Base-by-base conservation (phyloP, 2,888 invertebrate species). In the Amphipyra tragopoginis region DNA sequence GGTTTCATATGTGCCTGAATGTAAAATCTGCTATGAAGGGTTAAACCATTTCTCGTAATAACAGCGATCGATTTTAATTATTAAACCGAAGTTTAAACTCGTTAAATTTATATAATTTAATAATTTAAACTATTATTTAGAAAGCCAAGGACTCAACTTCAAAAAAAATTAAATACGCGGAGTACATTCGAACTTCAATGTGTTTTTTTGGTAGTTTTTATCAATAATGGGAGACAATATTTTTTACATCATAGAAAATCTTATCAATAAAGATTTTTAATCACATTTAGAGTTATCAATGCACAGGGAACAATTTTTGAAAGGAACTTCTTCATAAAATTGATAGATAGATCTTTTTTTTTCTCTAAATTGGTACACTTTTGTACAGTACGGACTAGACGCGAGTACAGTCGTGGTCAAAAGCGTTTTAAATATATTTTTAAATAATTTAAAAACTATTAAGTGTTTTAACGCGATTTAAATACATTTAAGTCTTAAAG, bases 331-430 rank as follows among this genome's bases (percentile, higher is more conserved):
- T 72, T 77, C 47, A 75, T 80, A 79, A 72, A 79, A 79, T 79
- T 75, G 55, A 78, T 80, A 48, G 48, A 50, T 52, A 52, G 33
- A 55, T 69, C 50, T 70, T 65, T 57, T 65, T 57, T 65, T 78
- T 78, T 72, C 68, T 70, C 79, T 80, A 80, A 68, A 79, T 80
- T 79, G 77, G 80, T 85, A 86, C 83, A 83, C 49, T 73, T 88
- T 82, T 85, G 79, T 86, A 88, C 85, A 86, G 72, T 80, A 78
- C 77, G 68, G 87, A 88, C 87, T 87, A 89, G 85, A 85, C 54
- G 34, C 49, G 52, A 51, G 80, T 85, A 86, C 82, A 79, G 82
- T 83, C 83, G 82, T 78, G 83, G 81, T 70, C 87, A 84, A 65
- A 82, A 81, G 77, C 79, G 65, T 68, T 70, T 34, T 44, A 21